Conservation (phyloP, 1,140 invertebrate genomes). For the Drosophila nannoptera region DNA sequence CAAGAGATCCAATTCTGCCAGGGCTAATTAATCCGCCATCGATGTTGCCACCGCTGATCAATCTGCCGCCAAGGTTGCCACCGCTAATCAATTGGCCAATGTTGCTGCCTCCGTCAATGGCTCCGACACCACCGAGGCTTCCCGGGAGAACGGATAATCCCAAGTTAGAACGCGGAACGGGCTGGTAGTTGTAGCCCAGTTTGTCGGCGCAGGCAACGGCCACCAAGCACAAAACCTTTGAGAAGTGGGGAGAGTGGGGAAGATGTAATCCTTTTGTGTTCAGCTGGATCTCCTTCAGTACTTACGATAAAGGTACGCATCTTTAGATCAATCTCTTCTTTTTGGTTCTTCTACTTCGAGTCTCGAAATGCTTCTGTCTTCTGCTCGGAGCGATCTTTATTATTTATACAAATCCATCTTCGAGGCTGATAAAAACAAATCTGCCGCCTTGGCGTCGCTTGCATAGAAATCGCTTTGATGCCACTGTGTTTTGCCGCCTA, state of each 20-base stretch:
- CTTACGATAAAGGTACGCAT: constrained; percentile 74
- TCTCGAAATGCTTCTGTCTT: constrained; percentile 60
- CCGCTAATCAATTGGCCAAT: neutral
- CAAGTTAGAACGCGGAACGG: constrained; percentile 51
- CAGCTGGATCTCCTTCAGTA: constrained; percentile 18
- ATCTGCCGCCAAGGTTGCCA: constrained; percentile 10
- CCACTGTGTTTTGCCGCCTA: constrained; percentile 74
- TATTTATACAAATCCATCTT: constrained; percentile 76
- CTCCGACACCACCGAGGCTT: constrained; percentile 10
- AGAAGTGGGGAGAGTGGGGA: too few species aligned
- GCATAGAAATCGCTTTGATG: constrained; percentile 71
- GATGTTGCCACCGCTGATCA: neutral
- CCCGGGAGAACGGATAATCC: constrained; percentile 62
- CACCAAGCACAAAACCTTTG: constrained; percentile 64
- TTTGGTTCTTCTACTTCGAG: constrained; percentile 63
- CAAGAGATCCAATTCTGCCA: constrained; percentile 16
- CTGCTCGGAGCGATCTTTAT: constrained; percentile 60
- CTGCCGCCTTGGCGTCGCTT: constrained; percentile 53
- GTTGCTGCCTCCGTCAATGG: constrained; percentile 5
- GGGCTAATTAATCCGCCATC: neutral
- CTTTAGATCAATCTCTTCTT: constrained; percentile 34
- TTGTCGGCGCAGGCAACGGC: constrained; percentile 73
- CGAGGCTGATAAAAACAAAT: constrained; percentile 73
- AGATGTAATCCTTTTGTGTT: constrained; percentile 18
- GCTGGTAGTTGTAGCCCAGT: constrained; percentile 74